phyloP scores from a whole-genome alignment of 1,140 invertebrate species.

The Diachasma alloeum region DNA sequence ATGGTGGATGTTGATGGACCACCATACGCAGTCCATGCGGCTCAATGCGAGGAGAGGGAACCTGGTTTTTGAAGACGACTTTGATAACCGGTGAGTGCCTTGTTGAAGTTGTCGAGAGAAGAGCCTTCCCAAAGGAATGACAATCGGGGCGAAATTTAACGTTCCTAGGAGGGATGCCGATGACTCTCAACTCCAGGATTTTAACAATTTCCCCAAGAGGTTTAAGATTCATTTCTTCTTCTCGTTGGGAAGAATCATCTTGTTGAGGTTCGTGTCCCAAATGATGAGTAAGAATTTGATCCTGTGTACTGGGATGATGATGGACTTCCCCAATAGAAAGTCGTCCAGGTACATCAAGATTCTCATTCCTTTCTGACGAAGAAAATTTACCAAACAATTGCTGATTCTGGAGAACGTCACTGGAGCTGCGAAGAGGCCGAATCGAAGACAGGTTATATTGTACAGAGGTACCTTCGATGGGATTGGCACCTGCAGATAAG shows the following conservation, averaged over 20 bases:
- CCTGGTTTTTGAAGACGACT: slow-evolving; percentile 21
- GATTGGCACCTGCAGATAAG: slow-evolving; percentile 23
- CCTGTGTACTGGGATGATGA: not conserved
- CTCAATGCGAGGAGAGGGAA: slow-evolving; percentile 17
- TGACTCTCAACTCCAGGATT: not conserved
- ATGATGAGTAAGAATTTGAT: slow-evolving; percentile 18
- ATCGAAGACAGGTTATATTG: slow-evolving; percentile 49
- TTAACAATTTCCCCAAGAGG: not conserved
- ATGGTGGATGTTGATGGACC: slow-evolving; percentile 20
- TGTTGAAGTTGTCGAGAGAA: slow-evolving; percentile 33
- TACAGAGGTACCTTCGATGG: slow-evolving; percentile 27
- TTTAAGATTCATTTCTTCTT: not conserved
- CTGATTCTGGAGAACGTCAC: slow-evolving; percentile 42
- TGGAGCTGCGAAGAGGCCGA: slow-evolving; percentile 46
- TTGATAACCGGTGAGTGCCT: slow-evolving; percentile 21
- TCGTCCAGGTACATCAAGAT: slow-evolving; percentile 30
- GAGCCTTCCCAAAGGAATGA: slow-evolving; percentile 15
- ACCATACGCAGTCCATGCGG: slow-evolving; percentile 34
- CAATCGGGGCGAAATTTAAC: slow-evolving; percentile 20
- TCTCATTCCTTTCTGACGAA: slow-evolving; percentile 28
- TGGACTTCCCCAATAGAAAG: slow-evolving; percentile 22
- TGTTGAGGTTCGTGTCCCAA: slow-evolving; percentile 22
- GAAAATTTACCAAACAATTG: slow-evolving; percentile 33
- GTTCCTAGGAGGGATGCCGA: slow-evolving; percentile 16
- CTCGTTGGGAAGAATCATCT: slow-evolving; percentile 6